Base-by-base conservation (phyloP, 2,888 invertebrate species). In the Lithophane socia region DNA sequence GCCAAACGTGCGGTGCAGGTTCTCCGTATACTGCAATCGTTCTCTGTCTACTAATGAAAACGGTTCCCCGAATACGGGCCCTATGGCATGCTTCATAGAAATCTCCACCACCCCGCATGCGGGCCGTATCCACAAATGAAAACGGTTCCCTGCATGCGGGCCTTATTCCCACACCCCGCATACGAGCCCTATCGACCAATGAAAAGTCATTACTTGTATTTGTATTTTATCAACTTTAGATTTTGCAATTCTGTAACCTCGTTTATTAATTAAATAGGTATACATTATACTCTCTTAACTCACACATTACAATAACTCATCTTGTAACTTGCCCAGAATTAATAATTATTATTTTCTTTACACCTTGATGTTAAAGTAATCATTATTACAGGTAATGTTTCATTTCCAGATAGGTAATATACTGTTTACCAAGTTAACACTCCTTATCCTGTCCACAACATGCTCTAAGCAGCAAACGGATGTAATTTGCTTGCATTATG, bases 401-500 rank as follows among this genome's bases (percentile, higher is more conserved):
- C 4, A 60, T 60, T 80, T 16, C 24, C 2, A 29, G 29, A 37
- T 37, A 44, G 44, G 13, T 8, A 44, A 72, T 58, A 77, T 47
- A 49, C 18, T 49, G n/a, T 10, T 3, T 10, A 21, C 18, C 3
- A 64, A 58, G 21, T 47, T 9, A 58, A n/a, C 64, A 24, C 18
- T 82, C 8, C 70, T 73, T 66, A 77, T 80, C 86, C 86, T 71
- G 74, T 54, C 3, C 52, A 29, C 49, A 13, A 24, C 37, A 52
- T 73, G 21, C 16, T 84, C 86, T 83, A 52, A 75, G 84, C 47
- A 75, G 16, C 54, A 85, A 84, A 90, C 89, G 90, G 90, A 91
- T 90, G 89, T 91, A 92, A 94, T 93, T 92, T 91, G 88, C 87
- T 78, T 88, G 87, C 86, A 92, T 92, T 92, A 92, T 80, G 86